These are phyloP conservation scores for Rhorus exstirpatorius DNA, from an alignment of 2,888 invertebrate species.

Conservation along the genomic window DNA sequence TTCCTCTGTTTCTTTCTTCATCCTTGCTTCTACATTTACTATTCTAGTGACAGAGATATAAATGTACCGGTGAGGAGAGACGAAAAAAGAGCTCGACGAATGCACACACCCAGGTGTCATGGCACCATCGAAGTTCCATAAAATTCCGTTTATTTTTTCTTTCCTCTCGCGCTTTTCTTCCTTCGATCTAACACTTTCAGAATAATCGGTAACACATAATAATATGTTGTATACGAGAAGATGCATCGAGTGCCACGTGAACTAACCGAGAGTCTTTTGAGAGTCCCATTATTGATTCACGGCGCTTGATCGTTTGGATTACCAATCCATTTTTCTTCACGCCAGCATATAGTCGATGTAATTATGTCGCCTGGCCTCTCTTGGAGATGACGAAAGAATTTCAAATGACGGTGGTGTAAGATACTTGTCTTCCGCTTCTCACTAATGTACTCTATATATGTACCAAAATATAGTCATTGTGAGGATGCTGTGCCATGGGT, in stretches of 20 bases:
- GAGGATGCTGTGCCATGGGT: constrained; percentile 8
- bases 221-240: too few relatives aligned
- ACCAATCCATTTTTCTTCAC: too few relatives aligned
- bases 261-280: too few relatives aligned
- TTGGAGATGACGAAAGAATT: too few relatives aligned
- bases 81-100: constrained; percentile 59
- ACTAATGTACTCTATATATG: neutral
- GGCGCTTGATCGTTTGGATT: too few relatives aligned
- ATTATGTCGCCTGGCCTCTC: too few relatives aligned
- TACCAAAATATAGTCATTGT: neutral
- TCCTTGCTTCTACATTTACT: constrained; percentile 3
- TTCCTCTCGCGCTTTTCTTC: neutral
- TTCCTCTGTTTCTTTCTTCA: constrained; percentile 20
- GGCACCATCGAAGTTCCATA: constrained; percentile 73
- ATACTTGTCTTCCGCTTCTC: constrained; percentile 6
- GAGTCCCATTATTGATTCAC: too few relatives aligned
- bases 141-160: constrained; percentile 53
- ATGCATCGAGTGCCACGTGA: too few relatives aligned
- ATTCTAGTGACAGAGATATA: constrained; percentile 54
- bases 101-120: constrained; percentile 76
- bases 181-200: neutral
- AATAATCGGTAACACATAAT: neutral
- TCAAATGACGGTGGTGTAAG: neutral
- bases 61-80: constrained; percentile 33
- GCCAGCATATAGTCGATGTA: too few relatives aligned